phyloP scores from a whole-genome alignment of 2,797 vertebrate genomes.

The Chaetodon trifasciatus region DNA sequence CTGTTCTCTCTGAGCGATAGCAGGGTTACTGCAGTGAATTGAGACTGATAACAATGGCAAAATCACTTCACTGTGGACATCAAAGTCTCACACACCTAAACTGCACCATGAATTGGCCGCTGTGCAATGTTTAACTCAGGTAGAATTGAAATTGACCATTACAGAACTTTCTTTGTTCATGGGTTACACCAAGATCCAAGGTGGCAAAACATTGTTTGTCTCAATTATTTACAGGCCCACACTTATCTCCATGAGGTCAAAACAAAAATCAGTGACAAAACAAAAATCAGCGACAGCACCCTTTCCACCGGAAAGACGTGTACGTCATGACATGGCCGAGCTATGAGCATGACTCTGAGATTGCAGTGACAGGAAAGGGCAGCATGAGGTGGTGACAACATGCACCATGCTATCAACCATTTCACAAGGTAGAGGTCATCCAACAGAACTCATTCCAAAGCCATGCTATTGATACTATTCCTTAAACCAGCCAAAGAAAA shows the following conservation, averaged over 20 bases:
- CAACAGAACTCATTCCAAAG: conserved; percentile 46
- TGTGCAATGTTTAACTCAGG: not conserved
- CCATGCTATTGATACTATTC: conserved; percentile 49
- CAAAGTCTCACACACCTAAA: conserved; percentile 37
- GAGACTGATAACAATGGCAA: conserved; percentile 71
- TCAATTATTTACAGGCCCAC: conserved; percentile 70
- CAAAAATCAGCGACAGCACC: conserved; percentile 15
- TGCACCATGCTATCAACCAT: conserved; percentile 69
- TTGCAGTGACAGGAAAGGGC: conserved; percentile 41
- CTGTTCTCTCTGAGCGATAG: conserved; percentile 44
- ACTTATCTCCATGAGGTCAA: conserved; percentile 46
- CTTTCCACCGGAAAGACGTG: conserved; percentile 62
- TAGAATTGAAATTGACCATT: conserved; percentile 7
- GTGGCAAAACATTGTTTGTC: conserved; percentile 72
- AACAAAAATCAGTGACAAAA: conserved; percentile 9
- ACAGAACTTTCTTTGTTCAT: not conserved
- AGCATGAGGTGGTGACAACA: conserved; percentile 59
- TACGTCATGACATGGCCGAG: conserved; percentile 47
- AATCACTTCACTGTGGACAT: conserved; percentile 36
- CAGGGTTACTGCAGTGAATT: conserved; percentile 58
- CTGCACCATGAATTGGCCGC: not conserved
- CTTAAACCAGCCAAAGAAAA: conserved; percentile 37
- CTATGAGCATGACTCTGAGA: conserved; percentile 54
- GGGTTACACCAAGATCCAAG: conserved; percentile 6
- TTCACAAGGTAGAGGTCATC: conserved; percentile 32